Evolutionary conservation across 2,888 invertebrate species (phyloP).

Genomic region (Branchipolynoe longqiensis): DNA sequence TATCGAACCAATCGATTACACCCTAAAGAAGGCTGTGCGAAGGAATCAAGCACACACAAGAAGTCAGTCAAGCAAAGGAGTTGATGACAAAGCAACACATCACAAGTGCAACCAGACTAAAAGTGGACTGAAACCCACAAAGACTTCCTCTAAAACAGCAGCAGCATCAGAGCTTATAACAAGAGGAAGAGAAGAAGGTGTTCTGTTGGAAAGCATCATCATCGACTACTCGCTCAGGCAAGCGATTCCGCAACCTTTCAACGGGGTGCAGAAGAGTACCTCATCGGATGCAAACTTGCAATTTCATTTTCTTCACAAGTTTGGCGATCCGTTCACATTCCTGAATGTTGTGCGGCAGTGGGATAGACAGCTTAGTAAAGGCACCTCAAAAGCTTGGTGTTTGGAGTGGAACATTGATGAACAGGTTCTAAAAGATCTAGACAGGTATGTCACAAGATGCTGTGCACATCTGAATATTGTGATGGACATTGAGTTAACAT

Average conservation of each 20-base stretch:
- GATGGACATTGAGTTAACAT: neutral
- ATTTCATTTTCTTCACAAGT: neutral
- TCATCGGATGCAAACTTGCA: too few relatives aligned
- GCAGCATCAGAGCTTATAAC: too few relatives aligned
- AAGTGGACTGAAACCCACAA: too few relatives aligned
- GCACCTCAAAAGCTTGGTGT: neutral
- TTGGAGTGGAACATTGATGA: slow-evolving; percentile 2
- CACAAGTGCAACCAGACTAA: too few relatives aligned
- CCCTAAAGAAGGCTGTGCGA: too few relatives aligned
- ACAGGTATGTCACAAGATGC: neutral
- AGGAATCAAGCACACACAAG: too few relatives aligned
- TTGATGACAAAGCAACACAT: too few relatives aligned
- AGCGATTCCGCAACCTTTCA: neutral
- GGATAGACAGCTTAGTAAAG: neutral
- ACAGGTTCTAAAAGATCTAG: neutral
- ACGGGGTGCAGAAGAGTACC: neutral
- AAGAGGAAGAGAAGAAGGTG: too few relatives aligned
- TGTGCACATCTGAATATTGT: neutral
- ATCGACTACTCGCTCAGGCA: slow-evolving; percentile 1
- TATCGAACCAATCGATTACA: too few relatives aligned
- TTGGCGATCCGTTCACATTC: slow-evolving; percentile 13
- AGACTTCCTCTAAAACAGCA: too few relatives aligned
- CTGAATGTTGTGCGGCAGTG: slow-evolving; percentile 8
- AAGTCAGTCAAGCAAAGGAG: too few relatives aligned
- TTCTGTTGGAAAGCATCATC: neutral